A percentile compares a stretch with the other conserved stretches of the same genome.
Evolutionary conservation across 1,140 invertebrate genomes (phyloP).

Genomic region (Maconellicoccus hirsutus): DNA sequence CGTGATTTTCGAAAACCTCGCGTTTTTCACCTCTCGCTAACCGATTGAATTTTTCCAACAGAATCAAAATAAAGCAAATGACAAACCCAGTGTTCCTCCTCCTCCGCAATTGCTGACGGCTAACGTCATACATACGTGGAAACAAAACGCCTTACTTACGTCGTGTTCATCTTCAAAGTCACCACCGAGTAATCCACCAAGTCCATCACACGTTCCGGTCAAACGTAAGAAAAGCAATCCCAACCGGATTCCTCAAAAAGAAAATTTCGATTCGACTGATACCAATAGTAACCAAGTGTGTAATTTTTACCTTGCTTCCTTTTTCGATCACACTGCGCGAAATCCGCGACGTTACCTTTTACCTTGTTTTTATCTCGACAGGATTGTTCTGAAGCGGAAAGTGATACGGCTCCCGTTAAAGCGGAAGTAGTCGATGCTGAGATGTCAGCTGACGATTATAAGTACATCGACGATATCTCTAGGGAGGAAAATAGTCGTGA

Average conservation of each 20-base stretch:
- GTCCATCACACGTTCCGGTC: conserved; percentile 23
- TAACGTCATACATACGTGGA: conserved; percentile 12
- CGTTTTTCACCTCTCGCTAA: not conserved
- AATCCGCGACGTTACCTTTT: not conserved
- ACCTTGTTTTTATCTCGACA: not conserved
- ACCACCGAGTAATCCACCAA: conserved; percentile 17
- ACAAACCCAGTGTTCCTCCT: conserved; percentile 14
- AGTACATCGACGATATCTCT: not conserved
- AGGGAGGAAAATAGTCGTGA: not conserved
- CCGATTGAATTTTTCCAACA: not conserved
- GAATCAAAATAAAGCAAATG: conserved; percentile 26
- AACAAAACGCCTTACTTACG: not conserved
- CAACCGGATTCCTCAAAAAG: conserved; percentile 24
- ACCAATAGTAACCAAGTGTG: conserved; percentile 20
- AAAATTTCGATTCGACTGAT: conserved; percentile 22
- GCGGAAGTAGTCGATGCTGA: not conserved
- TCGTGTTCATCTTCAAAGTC: conserved; percentile 16
- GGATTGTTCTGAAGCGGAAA: conserved; percentile 11
- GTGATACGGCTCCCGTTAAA: not conserved
- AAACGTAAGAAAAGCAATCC: conserved; percentile 30
- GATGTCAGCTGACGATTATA: not conserved
- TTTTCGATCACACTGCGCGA: not conserved
- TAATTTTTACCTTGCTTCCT: not conserved
- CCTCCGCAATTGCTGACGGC: conserved; percentile 24
- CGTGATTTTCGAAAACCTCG: no score